A percentile compares a stretch with the other conserved stretches of the same genome.
Evolutionary conservation across 2,113 vertebrate genomes (phyloP).

Genomic region (Eptesicus fuscus): DNA sequence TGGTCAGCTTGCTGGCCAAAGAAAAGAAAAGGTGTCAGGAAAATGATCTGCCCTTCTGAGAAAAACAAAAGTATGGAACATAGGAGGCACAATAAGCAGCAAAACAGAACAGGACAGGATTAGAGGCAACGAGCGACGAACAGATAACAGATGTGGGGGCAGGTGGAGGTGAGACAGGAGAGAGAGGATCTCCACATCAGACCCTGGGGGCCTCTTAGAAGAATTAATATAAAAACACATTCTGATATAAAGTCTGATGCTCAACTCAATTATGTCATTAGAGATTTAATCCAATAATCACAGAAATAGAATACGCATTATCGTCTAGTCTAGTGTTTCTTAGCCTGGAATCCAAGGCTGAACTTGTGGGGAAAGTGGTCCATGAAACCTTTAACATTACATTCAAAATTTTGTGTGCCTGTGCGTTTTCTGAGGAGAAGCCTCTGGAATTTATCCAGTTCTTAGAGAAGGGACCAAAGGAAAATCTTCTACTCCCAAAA

Average conservation of each 20-base stretch:
- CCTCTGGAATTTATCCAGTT: background rate
- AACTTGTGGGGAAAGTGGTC: background rate
- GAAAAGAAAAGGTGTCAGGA: constrained; percentile 31
- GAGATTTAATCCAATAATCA: background rate
- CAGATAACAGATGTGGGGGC: background rate
- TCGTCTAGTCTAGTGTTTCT: background rate
- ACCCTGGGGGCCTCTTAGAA: background rate
- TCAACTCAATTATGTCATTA: background rate
- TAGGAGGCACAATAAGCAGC: background rate
- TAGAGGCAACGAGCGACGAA: background rate
- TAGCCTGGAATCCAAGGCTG: background rate
- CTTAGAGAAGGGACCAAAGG: background rate
- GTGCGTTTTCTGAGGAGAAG: background rate
- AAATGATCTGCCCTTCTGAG: background rate
- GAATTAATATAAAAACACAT: background rate
- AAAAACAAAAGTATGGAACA: background rate
- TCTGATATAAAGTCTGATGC: background rate
- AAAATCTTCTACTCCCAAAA: background rate
- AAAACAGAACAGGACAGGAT: background rate
- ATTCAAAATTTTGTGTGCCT: background rate
- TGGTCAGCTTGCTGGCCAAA: background rate
- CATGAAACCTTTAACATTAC: background rate
- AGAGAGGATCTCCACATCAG: background rate
- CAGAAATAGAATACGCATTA: background rate
- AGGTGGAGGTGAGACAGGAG: background rate